Evolutionary conservation across 30 jellyfish, hydroid and myxozoan species (phyloP).

Genomic region (Pseudorhiza aurosa): DNA sequence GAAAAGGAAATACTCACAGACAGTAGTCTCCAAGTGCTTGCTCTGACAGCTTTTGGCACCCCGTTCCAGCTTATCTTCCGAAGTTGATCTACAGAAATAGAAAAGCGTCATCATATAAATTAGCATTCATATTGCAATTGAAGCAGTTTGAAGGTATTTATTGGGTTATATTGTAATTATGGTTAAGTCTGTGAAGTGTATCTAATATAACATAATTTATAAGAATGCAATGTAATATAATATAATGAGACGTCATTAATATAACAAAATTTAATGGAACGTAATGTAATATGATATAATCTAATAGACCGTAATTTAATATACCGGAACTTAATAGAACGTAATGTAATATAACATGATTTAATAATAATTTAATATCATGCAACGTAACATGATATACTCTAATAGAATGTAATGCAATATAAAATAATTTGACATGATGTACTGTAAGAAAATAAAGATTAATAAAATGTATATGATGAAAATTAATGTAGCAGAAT

Average conservation of each 20-base stretch:
- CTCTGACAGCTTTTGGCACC: constrained; percentile 71
- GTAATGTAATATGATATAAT: not conserved
- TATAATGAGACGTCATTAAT: not conserved
- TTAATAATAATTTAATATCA: not conserved
- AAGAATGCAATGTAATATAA: not conserved
- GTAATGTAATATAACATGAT: not conserved
- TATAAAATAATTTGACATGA: not conserved
- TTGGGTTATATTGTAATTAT: too few species aligned
- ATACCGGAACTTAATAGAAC: not conserved
- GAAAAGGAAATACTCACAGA: constrained; percentile 64
- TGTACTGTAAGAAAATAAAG: not conserved
- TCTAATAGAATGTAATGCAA: not conserved
- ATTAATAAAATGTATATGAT: not conserved
- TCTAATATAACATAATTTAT: too few species aligned
- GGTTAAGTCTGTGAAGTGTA: too few species aligned
- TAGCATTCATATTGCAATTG: too few species aligned
- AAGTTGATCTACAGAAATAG: constrained; percentile 69
- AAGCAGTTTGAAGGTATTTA: too few species aligned
- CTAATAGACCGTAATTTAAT: not conserved
- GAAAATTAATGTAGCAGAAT: too few species aligned
- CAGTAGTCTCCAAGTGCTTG: constrained; percentile 88
- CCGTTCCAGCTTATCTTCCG: constrained; percentile 97
- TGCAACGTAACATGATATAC: not conserved
- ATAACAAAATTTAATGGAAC: not conserved
- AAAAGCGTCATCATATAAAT: not conserved